Conservation (phyloP, 2,113 vertebrate species). For the Sinocyclocheilus grahami region DNA sequence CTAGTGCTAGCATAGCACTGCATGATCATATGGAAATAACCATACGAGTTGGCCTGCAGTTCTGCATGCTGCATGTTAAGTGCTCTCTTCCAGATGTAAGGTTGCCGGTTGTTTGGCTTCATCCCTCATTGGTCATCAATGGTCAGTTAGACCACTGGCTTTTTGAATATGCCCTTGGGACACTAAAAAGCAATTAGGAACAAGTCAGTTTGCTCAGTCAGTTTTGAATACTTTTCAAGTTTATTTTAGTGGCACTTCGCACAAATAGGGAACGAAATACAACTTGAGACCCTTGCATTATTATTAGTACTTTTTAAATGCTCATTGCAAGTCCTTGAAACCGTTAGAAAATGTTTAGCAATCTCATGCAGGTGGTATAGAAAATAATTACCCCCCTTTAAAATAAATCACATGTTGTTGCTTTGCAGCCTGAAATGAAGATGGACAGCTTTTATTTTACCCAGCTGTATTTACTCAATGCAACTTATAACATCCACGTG, state of each 20-base stretch:
- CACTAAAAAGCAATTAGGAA: background rate
- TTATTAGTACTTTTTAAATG: too few species aligned
- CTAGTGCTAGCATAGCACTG: background rate
- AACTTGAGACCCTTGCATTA: too few species aligned
- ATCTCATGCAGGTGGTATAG: too few species aligned
- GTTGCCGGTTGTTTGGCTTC: constrained; percentile 13
- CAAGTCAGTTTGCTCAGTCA: background rate
- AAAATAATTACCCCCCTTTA: too few species aligned
- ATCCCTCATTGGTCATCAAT: constrained; percentile 30
- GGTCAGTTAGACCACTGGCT: constrained; percentile 7
- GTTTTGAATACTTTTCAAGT: background rate
- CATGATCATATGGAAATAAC: constrained; percentile 32
- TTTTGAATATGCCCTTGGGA: background rate
- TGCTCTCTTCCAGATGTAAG: constrained; percentile 17
- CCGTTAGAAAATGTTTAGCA: too few species aligned
- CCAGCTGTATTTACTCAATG: too few species aligned
- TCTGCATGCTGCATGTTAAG: constrained; percentile 1
- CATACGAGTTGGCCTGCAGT: constrained; percentile 2
- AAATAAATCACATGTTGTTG: too few species aligned
- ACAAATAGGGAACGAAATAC: background rate
- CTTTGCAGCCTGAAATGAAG: too few species aligned
- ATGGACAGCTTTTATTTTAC: too few species aligned
- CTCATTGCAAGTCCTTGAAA: too few species aligned
- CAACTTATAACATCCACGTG: too few species aligned
- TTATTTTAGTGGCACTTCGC: background rate